These are phyloP conservation scores for Halictus rubicundus DNA, from an alignment of 1,140 invertebrate species.

Conservation along the genomic window DNA sequence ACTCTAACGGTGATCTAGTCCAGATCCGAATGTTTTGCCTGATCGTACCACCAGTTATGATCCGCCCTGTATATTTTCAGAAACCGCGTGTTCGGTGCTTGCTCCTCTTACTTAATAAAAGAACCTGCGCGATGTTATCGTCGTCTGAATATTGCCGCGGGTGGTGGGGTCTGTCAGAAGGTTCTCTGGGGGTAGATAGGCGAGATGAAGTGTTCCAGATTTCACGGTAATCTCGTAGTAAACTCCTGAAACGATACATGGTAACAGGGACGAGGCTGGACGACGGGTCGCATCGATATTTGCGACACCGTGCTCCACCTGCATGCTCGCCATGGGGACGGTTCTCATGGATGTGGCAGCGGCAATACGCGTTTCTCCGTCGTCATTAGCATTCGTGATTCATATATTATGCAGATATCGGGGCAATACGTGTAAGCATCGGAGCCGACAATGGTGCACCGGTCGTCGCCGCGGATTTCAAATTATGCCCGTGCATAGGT, in stretches of 20 bases:
- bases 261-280: background rate
- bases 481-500: constrained; percentile 18
- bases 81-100: too few relatives aligned
- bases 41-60: too few relatives aligned
- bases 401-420: constrained; percentile 43
- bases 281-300: constrained; percentile 11
- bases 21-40: too few relatives aligned
- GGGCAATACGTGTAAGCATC: constrained; percentile 34
- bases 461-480: constrained; percentile 7
- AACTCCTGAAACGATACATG: background rate
- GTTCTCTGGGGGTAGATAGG: too few relatives aligned
- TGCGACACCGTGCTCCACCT: constrained; percentile 6
- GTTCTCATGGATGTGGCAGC: constrained; percentile 22
- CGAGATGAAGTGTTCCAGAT: background rate
- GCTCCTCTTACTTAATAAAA: too few relatives aligned
- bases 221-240: background rate
- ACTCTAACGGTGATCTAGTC: too few relatives aligned
- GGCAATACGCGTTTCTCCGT: background rate
- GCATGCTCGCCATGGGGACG: constrained; percentile 20
- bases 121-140: too few relatives aligned
- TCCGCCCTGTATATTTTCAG: too few relatives aligned
- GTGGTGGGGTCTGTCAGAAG: too few relatives aligned
- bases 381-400: constrained; percentile 49
- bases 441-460: constrained; percentile 29
- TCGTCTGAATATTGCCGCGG: too few relatives aligned